phyloP scores from a whole-genome alignment of 1,140 invertebrate genomes.

The Drosophila takahashii region DNA sequence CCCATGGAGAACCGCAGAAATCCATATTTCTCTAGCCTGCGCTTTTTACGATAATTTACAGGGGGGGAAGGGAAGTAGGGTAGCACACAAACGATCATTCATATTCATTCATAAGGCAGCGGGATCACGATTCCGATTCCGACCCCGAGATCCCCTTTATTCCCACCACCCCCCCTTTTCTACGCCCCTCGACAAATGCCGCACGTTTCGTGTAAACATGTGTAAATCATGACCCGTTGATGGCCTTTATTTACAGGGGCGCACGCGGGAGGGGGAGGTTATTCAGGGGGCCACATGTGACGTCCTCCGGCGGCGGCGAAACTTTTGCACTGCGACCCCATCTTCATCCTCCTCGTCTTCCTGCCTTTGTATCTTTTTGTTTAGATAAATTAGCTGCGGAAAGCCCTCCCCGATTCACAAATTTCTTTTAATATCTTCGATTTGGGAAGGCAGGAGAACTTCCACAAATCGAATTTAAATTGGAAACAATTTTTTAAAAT shows the following conservation, averaged over 20 bases:
- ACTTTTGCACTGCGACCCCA: slow-evolving; percentile 72
- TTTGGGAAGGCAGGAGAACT: not conserved
- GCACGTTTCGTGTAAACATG: slow-evolving; percentile 72
- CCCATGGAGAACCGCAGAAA: slow-evolving; percentile 58
- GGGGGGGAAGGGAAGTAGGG: slow-evolving; percentile 5
- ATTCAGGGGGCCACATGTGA: slow-evolving; percentile 53
- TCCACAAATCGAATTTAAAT: not conserved
- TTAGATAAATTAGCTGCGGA: slow-evolving; percentile 61
- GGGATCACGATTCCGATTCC: slow-evolving; percentile 12
- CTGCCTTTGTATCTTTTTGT: slow-evolving; percentile 29
- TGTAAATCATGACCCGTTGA: slow-evolving; percentile 83
- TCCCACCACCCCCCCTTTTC: not conserved
- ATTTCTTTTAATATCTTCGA: slow-evolving; percentile 21
- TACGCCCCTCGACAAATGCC: slow-evolving; percentile 2
- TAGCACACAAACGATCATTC: slow-evolving; percentile 58
- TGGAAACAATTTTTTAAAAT: not conserved
- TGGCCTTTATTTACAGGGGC: slow-evolving; percentile 60
- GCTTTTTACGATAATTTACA: slow-evolving; percentile 74
- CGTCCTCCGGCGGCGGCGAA: slow-evolving; percentile 35
- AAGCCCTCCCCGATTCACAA: slow-evolving; percentile 30
- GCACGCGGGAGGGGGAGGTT: not conserved
- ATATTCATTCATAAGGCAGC: slow-evolving; percentile 69
- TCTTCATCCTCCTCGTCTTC: slow-evolving; percentile 5
- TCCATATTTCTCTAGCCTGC: slow-evolving; percentile 74
- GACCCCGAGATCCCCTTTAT: not conserved